Conservation (phyloP, 2,113 vertebrate species). For the Speoplatyrhinus poulsoni region DNA sequence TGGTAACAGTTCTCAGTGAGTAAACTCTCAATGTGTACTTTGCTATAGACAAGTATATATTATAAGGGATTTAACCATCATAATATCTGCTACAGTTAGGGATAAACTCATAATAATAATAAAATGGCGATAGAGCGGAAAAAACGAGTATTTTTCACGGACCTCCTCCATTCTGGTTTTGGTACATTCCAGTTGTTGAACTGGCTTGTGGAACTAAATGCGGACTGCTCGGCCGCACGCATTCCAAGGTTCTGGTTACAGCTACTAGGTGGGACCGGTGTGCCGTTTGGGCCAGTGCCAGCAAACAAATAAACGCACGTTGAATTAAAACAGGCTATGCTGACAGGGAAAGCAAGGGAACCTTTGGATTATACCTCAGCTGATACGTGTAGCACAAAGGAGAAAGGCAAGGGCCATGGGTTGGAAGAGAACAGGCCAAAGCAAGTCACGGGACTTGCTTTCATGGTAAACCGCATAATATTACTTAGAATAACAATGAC, state of each 20-base stretch:
- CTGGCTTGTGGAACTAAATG: slow-evolving; percentile 42
- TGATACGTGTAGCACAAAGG: neutral
- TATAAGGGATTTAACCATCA: neutral
- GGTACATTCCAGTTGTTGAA: slow-evolving; percentile 64
- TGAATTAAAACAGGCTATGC: neutral
- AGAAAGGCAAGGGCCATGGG: neutral
- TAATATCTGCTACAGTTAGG: neutral
- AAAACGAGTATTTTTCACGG: neutral
- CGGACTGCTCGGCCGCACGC: slow-evolving; percentile 1
- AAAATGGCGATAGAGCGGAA: no score
- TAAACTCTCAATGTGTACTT: neutral
- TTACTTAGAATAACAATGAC: slow-evolving; percentile 2
- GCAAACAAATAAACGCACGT: slow-evolving; percentile 54
- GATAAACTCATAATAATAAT: neutral
- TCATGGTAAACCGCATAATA: neutral
- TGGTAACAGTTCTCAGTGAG: neutral
- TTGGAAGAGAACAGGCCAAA: neutral
- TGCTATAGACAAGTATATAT: no score
- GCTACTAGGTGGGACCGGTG: slow-evolving; percentile 18
- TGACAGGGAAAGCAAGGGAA: neutral
- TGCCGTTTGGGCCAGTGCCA: slow-evolving; percentile 17
- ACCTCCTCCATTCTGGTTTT: slow-evolving; percentile 9
- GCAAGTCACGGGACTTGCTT: neutral
- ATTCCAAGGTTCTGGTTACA: slow-evolving; percentile 58
- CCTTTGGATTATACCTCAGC: neutral